Percentiles rank a stretch among this genome's conserved stretches.
phyloP scores from a whole-genome alignment of 37 sponge, comb jelly and placozoan genomes.

The Beroe ovata region DNA sequence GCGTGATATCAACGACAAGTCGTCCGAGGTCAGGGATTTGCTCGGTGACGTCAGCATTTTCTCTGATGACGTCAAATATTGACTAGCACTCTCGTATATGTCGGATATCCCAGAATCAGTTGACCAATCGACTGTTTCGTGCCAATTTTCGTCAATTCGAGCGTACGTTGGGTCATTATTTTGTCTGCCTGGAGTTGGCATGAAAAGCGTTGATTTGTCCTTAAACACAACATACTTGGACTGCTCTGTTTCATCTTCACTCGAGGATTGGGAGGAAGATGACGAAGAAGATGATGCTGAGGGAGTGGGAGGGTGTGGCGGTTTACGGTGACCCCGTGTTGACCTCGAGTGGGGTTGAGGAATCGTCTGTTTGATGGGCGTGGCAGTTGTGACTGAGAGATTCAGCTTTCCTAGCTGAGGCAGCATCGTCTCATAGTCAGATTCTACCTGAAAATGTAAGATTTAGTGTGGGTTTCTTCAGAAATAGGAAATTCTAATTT shows the following conservation, averaged over 20 bases:
- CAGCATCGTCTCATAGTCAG: constrained; percentile 41
- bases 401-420: constrained; percentile 21
- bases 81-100: neutral
- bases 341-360: neutral
- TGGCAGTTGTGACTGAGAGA: neutral
- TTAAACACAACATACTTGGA: constrained; percentile 25
- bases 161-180: neutral
- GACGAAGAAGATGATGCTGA: neutral
- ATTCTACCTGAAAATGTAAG: constrained; percentile 8
- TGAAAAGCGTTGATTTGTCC: constrained; percentile 42
- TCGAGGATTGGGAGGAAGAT: neutral
- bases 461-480: too few relatives aligned
- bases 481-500: too few relatives aligned
- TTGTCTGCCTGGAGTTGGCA: neutral
- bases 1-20: constrained; percentile 9
- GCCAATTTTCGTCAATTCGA: neutral
- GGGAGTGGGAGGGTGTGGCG: neutral
- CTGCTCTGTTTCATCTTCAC: neutral
- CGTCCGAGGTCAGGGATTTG: constrained; percentile 21
- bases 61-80: neutral
- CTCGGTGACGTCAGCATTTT: too few relatives aligned
- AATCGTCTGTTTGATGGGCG: constrained; percentile 2
- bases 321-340: neutral
- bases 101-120: constrained; percentile 26
- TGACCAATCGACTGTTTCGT: neutral